Conservation (phyloP, 2,888 invertebrate species). For the Sericinus montela region DNA sequence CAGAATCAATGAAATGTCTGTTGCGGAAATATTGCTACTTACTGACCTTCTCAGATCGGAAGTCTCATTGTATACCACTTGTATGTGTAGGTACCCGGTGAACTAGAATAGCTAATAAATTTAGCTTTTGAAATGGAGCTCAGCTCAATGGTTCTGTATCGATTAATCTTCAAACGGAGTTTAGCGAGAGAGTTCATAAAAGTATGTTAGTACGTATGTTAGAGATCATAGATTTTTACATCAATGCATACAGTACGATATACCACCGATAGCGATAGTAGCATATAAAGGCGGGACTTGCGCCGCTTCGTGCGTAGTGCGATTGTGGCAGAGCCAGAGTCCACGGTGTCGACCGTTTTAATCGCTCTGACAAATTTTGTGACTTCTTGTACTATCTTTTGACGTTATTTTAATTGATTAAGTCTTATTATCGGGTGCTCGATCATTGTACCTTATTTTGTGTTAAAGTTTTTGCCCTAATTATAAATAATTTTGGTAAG, state of each 20-base stretch:
- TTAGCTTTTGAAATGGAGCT: conserved; percentile 36
- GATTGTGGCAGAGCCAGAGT: conserved; percentile 36
- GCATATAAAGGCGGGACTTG: conserved; percentile 59
- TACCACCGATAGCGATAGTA: too few relatives aligned
- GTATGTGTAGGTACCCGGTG: conserved; percentile 7
- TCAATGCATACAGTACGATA: conserved; percentile 24
- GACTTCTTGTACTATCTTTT: too few relatives aligned
- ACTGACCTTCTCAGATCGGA: conserved; percentile 8
- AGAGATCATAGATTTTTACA: conserved; percentile 40
- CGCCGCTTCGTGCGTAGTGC: conserved; percentile 58
- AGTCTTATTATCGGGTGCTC: neutral
- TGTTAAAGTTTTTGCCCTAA: neutral
- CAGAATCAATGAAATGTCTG: too few relatives aligned
- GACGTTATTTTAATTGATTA: neutral
- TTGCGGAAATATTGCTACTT: conserved; percentile 2
- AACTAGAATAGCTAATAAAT: conserved; percentile 22
- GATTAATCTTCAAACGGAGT: conserved; percentile 56
- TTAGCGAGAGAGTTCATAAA: conserved; percentile 28
- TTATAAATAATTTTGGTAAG: neutral
- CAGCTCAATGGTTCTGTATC: conserved; percentile 46
- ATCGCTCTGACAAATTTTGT: conserved; percentile 14
- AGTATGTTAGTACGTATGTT: neutral
- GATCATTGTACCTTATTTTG: neutral
- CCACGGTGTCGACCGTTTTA: conserved; percentile 33
- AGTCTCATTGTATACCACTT: conserved; percentile 5